These are phyloP conservation scores for Drosophila merina DNA, from an alignment of 2,888 invertebrate genomes.

Conservation along the genomic window DNA sequence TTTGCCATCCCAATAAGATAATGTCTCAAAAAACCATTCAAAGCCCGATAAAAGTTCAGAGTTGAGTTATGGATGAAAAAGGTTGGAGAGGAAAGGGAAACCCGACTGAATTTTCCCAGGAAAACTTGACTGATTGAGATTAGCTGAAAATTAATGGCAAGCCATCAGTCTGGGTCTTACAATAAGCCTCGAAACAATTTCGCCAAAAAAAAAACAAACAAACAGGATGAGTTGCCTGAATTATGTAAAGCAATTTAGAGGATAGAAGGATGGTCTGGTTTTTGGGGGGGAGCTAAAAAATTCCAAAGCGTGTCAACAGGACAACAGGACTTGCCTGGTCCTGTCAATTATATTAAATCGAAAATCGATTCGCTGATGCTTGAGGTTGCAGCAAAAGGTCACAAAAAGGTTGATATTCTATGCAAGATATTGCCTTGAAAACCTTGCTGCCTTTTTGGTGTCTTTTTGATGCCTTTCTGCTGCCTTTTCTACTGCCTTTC, in stretches of 20 bases:
- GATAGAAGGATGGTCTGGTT: background rate
- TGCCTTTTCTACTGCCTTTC: background rate
- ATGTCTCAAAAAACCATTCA: slow-evolving; percentile 16
- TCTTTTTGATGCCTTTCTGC: too few species aligned
- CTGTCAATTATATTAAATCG: slow-evolving; percentile 65
- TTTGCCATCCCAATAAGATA: slow-evolving; percentile 3
- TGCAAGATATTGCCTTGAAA: slow-evolving; percentile 35
- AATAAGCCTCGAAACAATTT: slow-evolving; percentile 35
- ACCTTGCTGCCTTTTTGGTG: too few species aligned
- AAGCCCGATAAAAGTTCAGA: slow-evolving; percentile 39
- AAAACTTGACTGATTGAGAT: slow-evolving; percentile 55
- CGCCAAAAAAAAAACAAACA: slow-evolving; percentile 18
- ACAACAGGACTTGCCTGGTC: slow-evolving; percentile 17
- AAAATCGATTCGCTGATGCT: slow-evolving; percentile 46
- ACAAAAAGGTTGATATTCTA: slow-evolving; percentile 27
- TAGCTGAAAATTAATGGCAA: slow-evolving; percentile 62
- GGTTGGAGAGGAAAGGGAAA: background rate
- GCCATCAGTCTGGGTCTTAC: slow-evolving; percentile 39
- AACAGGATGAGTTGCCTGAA: slow-evolving; percentile 40
- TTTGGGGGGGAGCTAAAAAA: slow-evolving; percentile 21
- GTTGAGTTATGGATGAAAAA: slow-evolving; percentile 33
- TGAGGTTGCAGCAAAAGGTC: slow-evolving; percentile 33
- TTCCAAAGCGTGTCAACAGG: slow-evolving; percentile 42
- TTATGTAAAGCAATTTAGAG: slow-evolving; percentile 37
- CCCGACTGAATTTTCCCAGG: background rate